Percentiles rank a stretch among this genome's conserved stretches.
These are phyloP conservation scores for Naja naja DNA, from an alignment of 2,113 vertebrate species.

Conservation along the genomic window DNA sequence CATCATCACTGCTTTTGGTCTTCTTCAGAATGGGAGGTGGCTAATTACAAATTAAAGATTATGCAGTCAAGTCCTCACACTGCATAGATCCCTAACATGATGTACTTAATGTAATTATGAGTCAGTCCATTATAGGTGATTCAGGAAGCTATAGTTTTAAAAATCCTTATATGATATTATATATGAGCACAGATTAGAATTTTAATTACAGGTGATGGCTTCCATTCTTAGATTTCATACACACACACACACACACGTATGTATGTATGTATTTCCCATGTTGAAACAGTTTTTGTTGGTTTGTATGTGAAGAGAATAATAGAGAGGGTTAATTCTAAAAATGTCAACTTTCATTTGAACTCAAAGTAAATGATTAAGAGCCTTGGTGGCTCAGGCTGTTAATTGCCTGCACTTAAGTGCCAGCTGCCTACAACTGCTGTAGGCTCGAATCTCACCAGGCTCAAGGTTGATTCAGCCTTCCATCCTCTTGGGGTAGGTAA, in stretches of 20 bases:
- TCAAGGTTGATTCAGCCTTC: too few relatives aligned
- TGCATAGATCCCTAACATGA: neutral
- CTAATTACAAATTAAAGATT: neutral
- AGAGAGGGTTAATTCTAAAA: neutral
- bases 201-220: neutral
- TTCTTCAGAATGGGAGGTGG: neutral
- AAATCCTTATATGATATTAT: neutral
- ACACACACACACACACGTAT: too few relatives aligned
- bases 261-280: neutral
- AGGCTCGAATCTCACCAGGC: too few relatives aligned
- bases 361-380: neutral
- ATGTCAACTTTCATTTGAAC: neutral
- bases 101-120: neutral
- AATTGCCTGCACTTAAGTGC: too few relatives aligned
- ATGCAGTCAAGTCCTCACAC: neutral
- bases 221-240: neutral
- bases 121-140: neutral
- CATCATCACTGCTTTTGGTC: neutral
- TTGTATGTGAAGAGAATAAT: neutral
- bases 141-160: neutral
- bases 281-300: neutral
- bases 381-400: too few relatives aligned
- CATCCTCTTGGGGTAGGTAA: too few relatives aligned
- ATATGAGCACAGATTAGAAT: neutral
- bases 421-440: too few relatives aligned